These are phyloP conservation scores for Hermaeophaga mercurialis DNA, from an alignment of 2,888 invertebrate species.

Conservation along the genomic window DNA sequence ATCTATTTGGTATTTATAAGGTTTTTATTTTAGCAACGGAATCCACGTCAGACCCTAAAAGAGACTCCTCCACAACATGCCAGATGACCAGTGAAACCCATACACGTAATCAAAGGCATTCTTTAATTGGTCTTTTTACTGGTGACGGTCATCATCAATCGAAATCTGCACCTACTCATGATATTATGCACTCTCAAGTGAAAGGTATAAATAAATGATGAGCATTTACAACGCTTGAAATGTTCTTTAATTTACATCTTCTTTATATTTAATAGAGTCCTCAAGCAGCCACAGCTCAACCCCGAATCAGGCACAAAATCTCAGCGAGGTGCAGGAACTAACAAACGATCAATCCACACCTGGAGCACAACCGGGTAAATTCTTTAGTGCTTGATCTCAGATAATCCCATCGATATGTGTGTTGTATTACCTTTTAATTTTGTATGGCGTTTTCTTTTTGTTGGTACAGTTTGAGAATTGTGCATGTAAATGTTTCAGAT, in stretches of 20 bases:
- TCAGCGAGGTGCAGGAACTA: slow-evolving; percentile 44
- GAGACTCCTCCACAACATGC: slow-evolving; percentile 56
- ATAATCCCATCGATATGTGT: too few relatives aligned
- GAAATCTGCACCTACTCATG: slow-evolving; percentile 44
- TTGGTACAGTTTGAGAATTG: neutral
- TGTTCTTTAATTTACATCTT: neutral
- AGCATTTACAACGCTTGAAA: neutral
- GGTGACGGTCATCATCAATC: slow-evolving; percentile 56
- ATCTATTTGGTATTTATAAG: slow-evolving; percentile 1
- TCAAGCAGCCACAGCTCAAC: slow-evolving; percentile 55
- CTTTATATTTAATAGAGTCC: slow-evolving; percentile 41
- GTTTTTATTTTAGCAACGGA: slow-evolving; percentile 36
- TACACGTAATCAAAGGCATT: slow-evolving; percentile 63
- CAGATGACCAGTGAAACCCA: slow-evolving; percentile 59
- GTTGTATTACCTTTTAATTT: neutral
- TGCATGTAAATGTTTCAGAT: slow-evolving; percentile 61
- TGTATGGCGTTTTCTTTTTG: neutral
- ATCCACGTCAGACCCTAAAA: slow-evolving; percentile 51
- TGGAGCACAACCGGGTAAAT: slow-evolving; percentile 40
- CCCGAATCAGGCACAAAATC: slow-evolving; percentile 50
- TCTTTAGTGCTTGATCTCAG: too few relatives aligned
- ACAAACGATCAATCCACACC: slow-evolving; percentile 43
- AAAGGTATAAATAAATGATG: slow-evolving; percentile 47
- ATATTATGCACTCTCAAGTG: slow-evolving; percentile 41
- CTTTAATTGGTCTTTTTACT: slow-evolving; percentile 71